Percentiles rank a stretch among this genome's conserved stretches.
Conservation (phyloP, 2,113 vertebrate species). For the Labeo catla region DNA sequence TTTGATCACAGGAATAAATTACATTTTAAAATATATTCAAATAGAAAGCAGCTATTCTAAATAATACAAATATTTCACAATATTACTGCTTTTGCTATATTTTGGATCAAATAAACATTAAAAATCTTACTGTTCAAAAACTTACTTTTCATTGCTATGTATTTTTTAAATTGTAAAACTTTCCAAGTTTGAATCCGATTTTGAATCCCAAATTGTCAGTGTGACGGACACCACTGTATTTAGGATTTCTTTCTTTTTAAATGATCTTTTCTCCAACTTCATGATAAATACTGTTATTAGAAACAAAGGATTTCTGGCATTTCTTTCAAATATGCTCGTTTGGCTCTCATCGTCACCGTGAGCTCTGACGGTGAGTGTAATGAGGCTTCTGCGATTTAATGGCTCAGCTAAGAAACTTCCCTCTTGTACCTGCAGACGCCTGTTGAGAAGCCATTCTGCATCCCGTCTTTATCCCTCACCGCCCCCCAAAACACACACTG, state of each 20-base stretch:
- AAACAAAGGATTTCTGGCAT: conserved; percentile 12
- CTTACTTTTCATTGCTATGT: neutral
- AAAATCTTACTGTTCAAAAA: neutral
- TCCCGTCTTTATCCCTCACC: conserved; percentile 40
- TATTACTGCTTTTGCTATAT: too few relatives aligned
- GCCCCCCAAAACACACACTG: conserved; percentile 28
- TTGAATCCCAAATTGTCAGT: neutral
- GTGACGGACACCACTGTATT: neutral
- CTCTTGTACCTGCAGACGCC: conserved; percentile 39
- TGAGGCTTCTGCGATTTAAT: conserved; percentile 19
- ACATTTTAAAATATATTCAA: too few relatives aligned
- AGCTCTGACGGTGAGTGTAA: conserved; percentile 24
- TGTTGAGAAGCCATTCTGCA: conserved; percentile 51
- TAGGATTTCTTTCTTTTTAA: neutral
- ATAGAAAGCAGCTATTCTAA: too few relatives aligned
- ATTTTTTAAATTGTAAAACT: neutral
- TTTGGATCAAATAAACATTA: too few relatives aligned
- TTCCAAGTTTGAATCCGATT: neutral
- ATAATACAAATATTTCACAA: too few relatives aligned
- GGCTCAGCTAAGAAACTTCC: conserved; percentile 30
- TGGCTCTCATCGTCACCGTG: neutral
- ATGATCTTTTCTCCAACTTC: neutral
- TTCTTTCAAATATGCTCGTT: conserved; percentile 7
- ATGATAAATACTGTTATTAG: conserved; percentile 11
- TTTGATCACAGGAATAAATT: too few relatives aligned